These are phyloP conservation scores for Allacma fusca DNA, from an alignment of 2,888 invertebrate species.

Conservation along the genomic window DNA sequence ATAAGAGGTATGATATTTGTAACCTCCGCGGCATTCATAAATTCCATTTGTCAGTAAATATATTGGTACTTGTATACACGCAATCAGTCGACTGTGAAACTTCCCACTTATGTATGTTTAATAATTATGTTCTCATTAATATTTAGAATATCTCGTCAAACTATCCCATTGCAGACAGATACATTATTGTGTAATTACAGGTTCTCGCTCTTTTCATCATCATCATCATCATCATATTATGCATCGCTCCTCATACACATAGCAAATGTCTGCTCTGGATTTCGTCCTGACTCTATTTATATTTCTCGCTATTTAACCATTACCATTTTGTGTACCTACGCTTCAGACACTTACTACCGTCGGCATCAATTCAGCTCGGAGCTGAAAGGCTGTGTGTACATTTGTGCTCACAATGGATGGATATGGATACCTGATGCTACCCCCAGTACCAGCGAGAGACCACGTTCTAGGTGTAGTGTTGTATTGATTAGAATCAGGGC, in stretches of 20 bases:
- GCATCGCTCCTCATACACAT: background rate
- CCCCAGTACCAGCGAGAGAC: no score
- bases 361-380: no score
- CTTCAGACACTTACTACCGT: background rate
- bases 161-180: slow-evolving; percentile 7
- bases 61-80: background rate
- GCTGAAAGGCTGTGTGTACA: no score
- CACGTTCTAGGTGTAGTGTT: no score
- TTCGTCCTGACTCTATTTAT: background rate
- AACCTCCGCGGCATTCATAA: background rate
- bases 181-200: slow-evolving; percentile 10
- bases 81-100: slow-evolving; percentile 16
- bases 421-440: no score
- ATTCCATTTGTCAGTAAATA: background rate
- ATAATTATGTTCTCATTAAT: slow-evolving; percentile 16
- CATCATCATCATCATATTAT: background rate
- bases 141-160: slow-evolving; percentile 11
- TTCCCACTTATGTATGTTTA: slow-evolving; percentile 16
- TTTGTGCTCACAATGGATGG: no score
- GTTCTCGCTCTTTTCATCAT: slow-evolving; percentile 12
- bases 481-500: slow-evolving; percentile 7
- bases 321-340: background rate
- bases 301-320: background rate
- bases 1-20: background rate
- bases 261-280: background rate